Base-by-base conservation (phyloP, 2,113 vertebrate genomes). In the Pygoscelis adeliae region DNA sequence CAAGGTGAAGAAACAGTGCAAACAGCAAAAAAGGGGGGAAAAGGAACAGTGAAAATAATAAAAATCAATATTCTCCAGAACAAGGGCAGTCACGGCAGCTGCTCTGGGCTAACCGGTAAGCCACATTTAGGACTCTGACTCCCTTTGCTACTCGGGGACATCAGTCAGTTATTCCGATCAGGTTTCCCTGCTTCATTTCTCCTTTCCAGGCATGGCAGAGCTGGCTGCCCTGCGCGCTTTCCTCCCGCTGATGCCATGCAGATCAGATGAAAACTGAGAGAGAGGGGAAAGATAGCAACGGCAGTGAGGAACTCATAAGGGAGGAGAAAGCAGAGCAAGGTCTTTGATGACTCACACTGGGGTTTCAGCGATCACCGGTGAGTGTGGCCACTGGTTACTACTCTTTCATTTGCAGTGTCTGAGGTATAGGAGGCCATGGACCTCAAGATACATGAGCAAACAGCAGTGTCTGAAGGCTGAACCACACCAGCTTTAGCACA, bases 81-180 rank as follows among this genome's bases (percentile, higher is more conserved):
- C 4, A 89, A 53, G 13, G 23, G 44, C 56, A 66, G 20, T 38
- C 25, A 74, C 1, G 3, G 36, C 14, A 53, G 40, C 27, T 62
- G 19, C 69, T 66, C 38, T 59, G n/a, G n/a, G 15, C 26, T 71
- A 66, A 66, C 14, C 1, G 2, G 6, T 13, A 34, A 74, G 59
- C 8, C 50, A 44, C 34, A 19, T 8, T 87, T 63, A 72, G 59
- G 26, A 34, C 20, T 19, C 22, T 0, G 4, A 25, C 14, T 30
- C 36, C 19, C 15, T 85, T 79, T 85, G 38, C 42, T 56, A 21
- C 42, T 63, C n/a, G 12, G 62, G 29, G 17, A 59, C 58, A 22
- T 40, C 5, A 1, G 30, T 15, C 42, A 3, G 1, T 38, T 10
- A 29, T 5, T 23, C 17, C 0, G 0, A 21, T 30, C 42, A 59